A percentile compares a stretch with the other conserved stretches of the same genome.
These are phyloP conservation scores for Torymus auratus DNA, from an alignment of 2,888 invertebrate genomes.

Conservation along the genomic window DNA sequence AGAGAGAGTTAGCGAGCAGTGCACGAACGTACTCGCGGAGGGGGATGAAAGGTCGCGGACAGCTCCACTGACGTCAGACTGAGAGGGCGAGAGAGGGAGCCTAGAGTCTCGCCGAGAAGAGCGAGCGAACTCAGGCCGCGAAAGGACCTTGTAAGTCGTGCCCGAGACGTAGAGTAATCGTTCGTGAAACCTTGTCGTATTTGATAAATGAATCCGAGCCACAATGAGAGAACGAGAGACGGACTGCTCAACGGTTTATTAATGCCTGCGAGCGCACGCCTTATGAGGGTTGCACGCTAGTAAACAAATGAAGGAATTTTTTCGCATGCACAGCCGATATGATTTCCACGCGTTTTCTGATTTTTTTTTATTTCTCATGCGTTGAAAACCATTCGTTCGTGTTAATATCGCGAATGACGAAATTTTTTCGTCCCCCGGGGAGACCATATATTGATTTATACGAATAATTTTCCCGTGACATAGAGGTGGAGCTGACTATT, in stretches of 20 bases:
- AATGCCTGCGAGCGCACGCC: background rate
- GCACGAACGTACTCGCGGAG: background rate
- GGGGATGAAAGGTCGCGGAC: background rate
- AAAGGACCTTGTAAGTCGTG: constrained; percentile 40
- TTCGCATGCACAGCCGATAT: background rate
- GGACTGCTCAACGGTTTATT: constrained; percentile 9
- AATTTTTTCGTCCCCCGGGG: no score
- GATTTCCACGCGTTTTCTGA: background rate
- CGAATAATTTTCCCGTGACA: no score
- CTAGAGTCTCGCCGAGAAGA: background rate
- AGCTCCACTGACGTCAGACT: no score
- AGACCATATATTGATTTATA: no score
- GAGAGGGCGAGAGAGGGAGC: background rate
- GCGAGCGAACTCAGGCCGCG: background rate
- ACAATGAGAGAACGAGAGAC: background rate
- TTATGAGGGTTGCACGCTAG: background rate
- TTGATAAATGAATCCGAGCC: constrained; percentile 59
- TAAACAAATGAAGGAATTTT: constrained; percentile 25
- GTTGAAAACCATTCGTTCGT: no score
- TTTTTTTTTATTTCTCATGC: no score
- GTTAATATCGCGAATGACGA: no score
- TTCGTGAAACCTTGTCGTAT: constrained; percentile 55
- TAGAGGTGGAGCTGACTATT: no score
- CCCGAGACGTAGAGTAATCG: constrained; percentile 48
- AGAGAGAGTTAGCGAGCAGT: no score